Evolutionary conservation across 1,140 invertebrate genomes (phyloP), one percentile per base, ranked within the genome.

Genomic region (Drosophila ironensis): DNA sequence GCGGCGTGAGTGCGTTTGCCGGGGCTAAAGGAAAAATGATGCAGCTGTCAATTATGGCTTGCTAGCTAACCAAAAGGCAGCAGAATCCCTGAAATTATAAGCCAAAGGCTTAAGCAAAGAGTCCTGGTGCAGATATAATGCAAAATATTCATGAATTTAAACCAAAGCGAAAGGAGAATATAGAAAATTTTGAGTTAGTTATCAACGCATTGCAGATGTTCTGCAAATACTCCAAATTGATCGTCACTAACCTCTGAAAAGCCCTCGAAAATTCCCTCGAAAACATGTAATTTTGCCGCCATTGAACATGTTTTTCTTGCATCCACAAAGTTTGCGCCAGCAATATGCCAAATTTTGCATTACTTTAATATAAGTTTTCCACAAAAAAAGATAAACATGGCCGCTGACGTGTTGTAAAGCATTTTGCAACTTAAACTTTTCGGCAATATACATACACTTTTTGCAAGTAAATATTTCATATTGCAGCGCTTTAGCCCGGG

Each of bases 11-110:
- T 50, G 44, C 11, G 16, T 37, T 14, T 14, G 48, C 51, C 27
- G 56, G 35, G 64, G 17, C 22, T n/a, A n/a, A 42, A 41, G 50
- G 42, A 68, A 52, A 68, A 68, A 68, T 68, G 61, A 47, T 47
- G 61, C 48, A 41, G 50, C 64, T 56, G 64, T 56, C 64, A 68
- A 68, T 68, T 68, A 38, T 25, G 40, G 12, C n/a, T n/a, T n/a
- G 38, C 8, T 38, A 47, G 38, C 14, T 25, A 64, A n/a, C n/a
- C n/a, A n/a, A n/a, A n/a, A n/a, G n/a, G n/a, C n/a, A n/a, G n/a
- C n/a, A n/a, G n/a, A n/a, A n/a, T n/a, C n/a, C n/a, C n/a, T n/a
- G n/a, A n/a, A n/a, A n/a, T n/a, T n/a, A n/a, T n/a, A n/a, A n/a
- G n/a, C n/a, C n/a, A n/a, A 22, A 22, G 2, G 20, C 20, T 22